phyloP scores from a whole-genome alignment of 1,140 invertebrate species.

The Caenorhabditis brenneri region DNA sequence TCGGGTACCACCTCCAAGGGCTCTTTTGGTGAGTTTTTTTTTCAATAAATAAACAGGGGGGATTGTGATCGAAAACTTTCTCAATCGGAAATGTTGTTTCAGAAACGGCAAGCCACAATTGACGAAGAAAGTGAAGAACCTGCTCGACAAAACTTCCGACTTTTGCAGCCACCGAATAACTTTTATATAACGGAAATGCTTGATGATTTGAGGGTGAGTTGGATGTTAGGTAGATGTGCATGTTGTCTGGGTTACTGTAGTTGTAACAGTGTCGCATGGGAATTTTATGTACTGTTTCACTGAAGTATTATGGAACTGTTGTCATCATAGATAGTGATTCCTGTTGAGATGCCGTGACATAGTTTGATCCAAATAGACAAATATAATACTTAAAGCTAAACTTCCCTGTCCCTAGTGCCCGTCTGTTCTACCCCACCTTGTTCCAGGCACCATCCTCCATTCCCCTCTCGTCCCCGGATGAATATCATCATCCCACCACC shows the following conservation, averaged over 20 bases:
- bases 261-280: too few relatives aligned
- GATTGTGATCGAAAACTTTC: too few relatives aligned
- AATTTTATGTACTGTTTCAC: too few relatives aligned
- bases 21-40: not conserved
- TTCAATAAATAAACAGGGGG: slow-evolving; percentile 55
- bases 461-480: not conserved
- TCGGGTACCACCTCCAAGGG: not conserved
- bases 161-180: slow-evolving; percentile 60
- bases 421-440: not conserved
- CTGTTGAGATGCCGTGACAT: too few relatives aligned
- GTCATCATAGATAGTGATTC: too few relatives aligned
- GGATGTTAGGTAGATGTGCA: not conserved
- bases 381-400: not conserved
- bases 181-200: slow-evolving; percentile 68
- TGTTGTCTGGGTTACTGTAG: not conserved
- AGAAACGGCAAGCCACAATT: slow-evolving; percentile 38
- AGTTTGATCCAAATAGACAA: too few relatives aligned
- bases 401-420: not conserved
- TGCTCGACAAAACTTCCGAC: slow-evolving; percentile 51
- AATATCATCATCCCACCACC: not conserved
- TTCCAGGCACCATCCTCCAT: slow-evolving; percentile 1
- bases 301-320: too few relatives aligned
- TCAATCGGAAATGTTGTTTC: slow-evolving; percentile 18
- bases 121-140: slow-evolving; percentile 14
- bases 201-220: slow-evolving; percentile 56